phyloP scores from a whole-genome alignment of 2,888 invertebrate genomes.

The Parnassius orleans region DNA sequence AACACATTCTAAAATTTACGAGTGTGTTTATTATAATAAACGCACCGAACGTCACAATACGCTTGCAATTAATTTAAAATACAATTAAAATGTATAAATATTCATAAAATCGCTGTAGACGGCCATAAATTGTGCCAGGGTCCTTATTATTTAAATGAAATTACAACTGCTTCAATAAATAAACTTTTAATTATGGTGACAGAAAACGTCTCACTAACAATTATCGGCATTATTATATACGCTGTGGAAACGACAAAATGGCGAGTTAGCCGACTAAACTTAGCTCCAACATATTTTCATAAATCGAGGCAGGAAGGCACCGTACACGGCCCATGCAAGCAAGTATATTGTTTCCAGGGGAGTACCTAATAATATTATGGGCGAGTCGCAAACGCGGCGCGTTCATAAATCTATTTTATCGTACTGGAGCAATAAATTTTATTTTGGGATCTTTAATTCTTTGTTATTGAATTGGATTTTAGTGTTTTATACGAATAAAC shows the following conservation, averaged over 20 bases:
- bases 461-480: constrained; percentile 81
- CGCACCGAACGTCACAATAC: constrained; percentile 6
- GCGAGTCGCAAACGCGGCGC: constrained; percentile 54
- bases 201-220: neutral
- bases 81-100: constrained; percentile 9
- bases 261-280: constrained; percentile 6
- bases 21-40: constrained; percentile 19
- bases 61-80: constrained; percentile 1
- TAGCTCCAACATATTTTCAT: constrained; percentile 35
- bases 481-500: constrained; percentile 81
- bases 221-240: neutral
- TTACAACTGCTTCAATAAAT: neutral
- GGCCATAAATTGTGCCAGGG: constrained; percentile 1
- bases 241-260: constrained; percentile 4
- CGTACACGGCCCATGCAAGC: constrained; percentile 18
- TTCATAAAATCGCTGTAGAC: neutral
- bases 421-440: constrained; percentile 79
- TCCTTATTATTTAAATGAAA: constrained; percentile 2
- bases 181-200: neutral
- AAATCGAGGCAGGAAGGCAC: constrained; percentile 33
- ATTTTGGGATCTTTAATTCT: constrained; percentile 82
- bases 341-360: constrained; percentile 53
- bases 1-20: constrained; percentile 16
- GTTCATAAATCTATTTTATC: constrained; percentile 81
- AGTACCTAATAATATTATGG: constrained; percentile 68